phyloP scores from a whole-genome alignment of 1,140 invertebrate species.

The Zaprionus africanus region DNA sequence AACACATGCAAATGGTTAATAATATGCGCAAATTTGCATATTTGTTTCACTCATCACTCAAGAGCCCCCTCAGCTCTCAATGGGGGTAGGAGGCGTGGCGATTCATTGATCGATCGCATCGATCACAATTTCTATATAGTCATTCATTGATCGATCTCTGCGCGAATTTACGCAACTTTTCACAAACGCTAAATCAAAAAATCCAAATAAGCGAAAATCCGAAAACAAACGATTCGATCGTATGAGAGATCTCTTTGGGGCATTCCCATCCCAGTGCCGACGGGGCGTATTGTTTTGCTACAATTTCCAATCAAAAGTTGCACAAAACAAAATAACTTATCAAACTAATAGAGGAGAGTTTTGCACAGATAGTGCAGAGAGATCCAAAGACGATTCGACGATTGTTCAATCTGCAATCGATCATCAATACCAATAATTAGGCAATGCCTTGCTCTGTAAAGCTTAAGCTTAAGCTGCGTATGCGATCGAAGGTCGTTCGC shows the following conservation, averaged over 20 bases:
- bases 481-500: not conserved
- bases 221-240: conserved; percentile 12
- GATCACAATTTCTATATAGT: conserved; percentile 32
- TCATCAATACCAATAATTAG: conserved; percentile 70
- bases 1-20: conserved; percentile 48
- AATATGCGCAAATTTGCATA: conserved; percentile 49
- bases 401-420: conserved; percentile 16
- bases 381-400: not conserved
- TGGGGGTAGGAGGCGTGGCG: conserved; percentile 23
- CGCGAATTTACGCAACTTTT: conserved; percentile 33
- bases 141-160: conserved; percentile 26
- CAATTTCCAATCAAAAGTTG: conserved; percentile 58
- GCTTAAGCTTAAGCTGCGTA: not conserved
- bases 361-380: not conserved
- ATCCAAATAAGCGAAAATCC: conserved; percentile 50
- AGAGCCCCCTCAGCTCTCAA: conserved; percentile 15
- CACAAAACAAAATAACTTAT: conserved; percentile 47
- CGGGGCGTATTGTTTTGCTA: conserved; percentile 45
- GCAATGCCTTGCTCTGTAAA: conserved; percentile 39
- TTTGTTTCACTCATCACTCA: conserved; percentile 30
- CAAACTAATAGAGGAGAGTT: conserved; percentile 26
- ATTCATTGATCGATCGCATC: conserved; percentile 25
- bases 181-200: conserved; percentile 48
- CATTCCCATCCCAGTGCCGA: conserved; percentile 16
- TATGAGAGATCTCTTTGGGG: not conserved